Conservation (phyloP, 2,797 vertebrate genomes). For the Poecilia picta region DNA sequence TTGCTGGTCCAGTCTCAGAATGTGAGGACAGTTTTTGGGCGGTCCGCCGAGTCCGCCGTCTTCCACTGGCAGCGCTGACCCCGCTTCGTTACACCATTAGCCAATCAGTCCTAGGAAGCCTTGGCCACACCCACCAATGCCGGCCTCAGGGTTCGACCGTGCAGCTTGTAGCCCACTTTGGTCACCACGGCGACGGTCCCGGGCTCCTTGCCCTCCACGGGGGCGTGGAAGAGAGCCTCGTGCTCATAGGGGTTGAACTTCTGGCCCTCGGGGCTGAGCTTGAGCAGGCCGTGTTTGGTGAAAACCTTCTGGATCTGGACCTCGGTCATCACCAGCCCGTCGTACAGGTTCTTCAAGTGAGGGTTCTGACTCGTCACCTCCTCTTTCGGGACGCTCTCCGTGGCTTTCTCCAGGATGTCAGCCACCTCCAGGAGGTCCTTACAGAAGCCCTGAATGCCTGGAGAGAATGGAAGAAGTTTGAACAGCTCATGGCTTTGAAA, state of each 20-base stretch:
- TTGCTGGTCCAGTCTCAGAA: slow-evolving; percentile 37
- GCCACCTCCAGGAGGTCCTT: slow-evolving; percentile 97
- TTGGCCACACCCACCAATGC: slow-evolving; percentile 95
- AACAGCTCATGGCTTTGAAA: neutral
- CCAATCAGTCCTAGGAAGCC: slow-evolving; percentile 74
- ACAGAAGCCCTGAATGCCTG: slow-evolving; percentile 96
- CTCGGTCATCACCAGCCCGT: slow-evolving; percentile 95
- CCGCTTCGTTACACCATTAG: slow-evolving; percentile 5
- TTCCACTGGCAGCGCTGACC: slow-evolving; percentile 32
- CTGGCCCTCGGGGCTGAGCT: slow-evolving; percentile 88
- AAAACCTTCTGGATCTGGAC: slow-evolving; percentile 96
- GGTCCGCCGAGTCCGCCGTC: slow-evolving; percentile 27
- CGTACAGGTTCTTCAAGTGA: slow-evolving; percentile 93
- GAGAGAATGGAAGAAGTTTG: neutral
- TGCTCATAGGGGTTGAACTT: slow-evolving; percentile 98
- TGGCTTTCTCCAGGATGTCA: slow-evolving; percentile 96
- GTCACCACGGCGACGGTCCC: slow-evolving; percentile 91
- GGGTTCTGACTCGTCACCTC: slow-evolving; percentile 90
- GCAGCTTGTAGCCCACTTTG: slow-evolving; percentile 96
- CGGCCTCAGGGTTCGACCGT: slow-evolving; percentile 92
- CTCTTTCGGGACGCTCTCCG: slow-evolving; percentile 90
- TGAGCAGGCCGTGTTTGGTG: slow-evolving; percentile 90
- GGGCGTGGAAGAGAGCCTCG: slow-evolving; percentile 91
- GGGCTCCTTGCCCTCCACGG: slow-evolving; percentile 88
- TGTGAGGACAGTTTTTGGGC: slow-evolving; percentile 1